Percentiles rank a stretch among this genome's conserved stretches.
These are phyloP conservation scores for Laupala kohalensis DNA, from an alignment of 1,140 invertebrate genomes.

Conservation along the genomic window DNA sequence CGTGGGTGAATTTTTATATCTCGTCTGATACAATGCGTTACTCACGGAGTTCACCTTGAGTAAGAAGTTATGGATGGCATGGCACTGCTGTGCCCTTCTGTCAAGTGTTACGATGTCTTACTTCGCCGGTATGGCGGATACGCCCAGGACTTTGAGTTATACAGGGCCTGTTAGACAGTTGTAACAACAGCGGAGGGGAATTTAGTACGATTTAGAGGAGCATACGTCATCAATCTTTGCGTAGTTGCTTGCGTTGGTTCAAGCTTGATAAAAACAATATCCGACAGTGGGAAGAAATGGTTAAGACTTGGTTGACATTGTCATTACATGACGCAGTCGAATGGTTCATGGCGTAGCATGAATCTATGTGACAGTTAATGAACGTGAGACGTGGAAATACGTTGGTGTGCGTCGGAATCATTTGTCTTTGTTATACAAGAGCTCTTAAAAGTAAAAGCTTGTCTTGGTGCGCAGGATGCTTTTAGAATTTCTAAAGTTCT, in stretches of 20 bases:
- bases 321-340: no score
- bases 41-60: neutral
- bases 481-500: no score
- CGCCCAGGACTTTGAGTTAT: neutral
- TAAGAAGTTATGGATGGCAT: neutral
- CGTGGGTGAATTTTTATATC: neutral
- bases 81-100: neutral
- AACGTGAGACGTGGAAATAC: no score
- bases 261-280: no score
- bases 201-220: neutral
- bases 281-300: no score
- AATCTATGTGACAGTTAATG: no score
- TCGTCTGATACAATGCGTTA: neutral
- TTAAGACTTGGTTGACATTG: no score
- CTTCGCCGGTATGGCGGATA: neutral
- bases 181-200: neutral
- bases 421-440: no score
- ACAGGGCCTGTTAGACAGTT: neutral
- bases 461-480: no score
- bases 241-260: neutral
- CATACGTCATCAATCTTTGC: neutral
- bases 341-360: no score
- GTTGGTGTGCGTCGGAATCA: no score
- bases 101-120: neutral
- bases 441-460: no score